Evolutionary conservation across 2,113 vertebrate species (phyloP).

Genomic region (Ascaphus truei): DNA sequence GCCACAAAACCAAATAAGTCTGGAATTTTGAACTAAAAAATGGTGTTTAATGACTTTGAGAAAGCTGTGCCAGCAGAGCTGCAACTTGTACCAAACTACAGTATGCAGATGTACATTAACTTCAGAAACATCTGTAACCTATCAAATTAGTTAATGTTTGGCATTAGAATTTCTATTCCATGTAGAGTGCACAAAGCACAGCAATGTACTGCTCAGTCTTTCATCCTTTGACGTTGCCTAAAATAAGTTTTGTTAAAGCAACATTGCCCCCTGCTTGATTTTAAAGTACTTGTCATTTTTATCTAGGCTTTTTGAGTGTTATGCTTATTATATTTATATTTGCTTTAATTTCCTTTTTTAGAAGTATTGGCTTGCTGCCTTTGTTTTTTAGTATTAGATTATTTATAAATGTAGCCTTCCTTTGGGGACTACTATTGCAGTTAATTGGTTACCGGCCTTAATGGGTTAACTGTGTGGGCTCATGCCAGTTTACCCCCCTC

Average conservation of each 20-base stretch:
- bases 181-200: conserved; percentile 29
- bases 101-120: conserved; percentile 37
- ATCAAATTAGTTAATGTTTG: conserved; percentile 37
- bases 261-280: conserved; percentile 29
- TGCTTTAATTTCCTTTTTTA: background rate
- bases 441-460: no score
- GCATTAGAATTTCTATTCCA: conserved; percentile 29
- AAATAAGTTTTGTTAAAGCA: background rate
- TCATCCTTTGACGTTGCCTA: background rate
- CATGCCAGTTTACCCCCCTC: no score
- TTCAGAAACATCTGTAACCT: conserved; percentile 37
- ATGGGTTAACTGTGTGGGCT: no score
- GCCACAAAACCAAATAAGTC: background rate
- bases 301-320: background rate
- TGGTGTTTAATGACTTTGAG: conserved; percentile 18
- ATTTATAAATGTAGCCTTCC: background rate
- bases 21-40: background rate
- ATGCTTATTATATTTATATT: background rate
- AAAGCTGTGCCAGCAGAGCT: conserved; percentile 35
- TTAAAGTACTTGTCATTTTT: background rate
- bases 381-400: background rate
- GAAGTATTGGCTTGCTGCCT: background rate
- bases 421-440: background rate
- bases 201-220: conserved; percentile 7
- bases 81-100: conserved; percentile 32